Percentiles rank a stretch among this genome's conserved stretches.
Conservation (phyloP, 2,113 vertebrate species). For the Hoplias malabaricus region DNA sequence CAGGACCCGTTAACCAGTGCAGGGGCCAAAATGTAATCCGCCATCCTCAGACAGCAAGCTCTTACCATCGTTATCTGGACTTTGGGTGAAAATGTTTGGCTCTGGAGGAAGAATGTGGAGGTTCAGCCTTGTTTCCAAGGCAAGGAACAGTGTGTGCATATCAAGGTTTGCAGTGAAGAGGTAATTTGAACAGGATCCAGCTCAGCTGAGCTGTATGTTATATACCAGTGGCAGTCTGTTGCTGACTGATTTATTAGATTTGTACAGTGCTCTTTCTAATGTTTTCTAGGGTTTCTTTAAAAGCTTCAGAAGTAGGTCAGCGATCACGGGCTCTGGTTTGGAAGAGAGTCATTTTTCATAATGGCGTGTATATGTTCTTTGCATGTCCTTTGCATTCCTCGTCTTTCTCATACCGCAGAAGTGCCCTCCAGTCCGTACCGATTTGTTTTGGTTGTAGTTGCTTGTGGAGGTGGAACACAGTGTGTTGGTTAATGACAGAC, state of each 20-base stretch:
- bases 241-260: background rate
- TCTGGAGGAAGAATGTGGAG: conserved; percentile 32
- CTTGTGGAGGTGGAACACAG: background rate
- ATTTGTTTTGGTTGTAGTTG: conserved; percentile 13
- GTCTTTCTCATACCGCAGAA: background rate
- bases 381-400: background rate
- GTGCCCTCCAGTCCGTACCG: background rate
- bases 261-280: background rate
- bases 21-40: background rate
- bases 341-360: background rate
- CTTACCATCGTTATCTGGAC: conserved; percentile 13
- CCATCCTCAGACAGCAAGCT: background rate
- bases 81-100: conserved; percentile 38
- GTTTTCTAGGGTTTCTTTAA: background rate
- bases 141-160: conserved; percentile 45
- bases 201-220: conserved; percentile 1
- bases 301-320: background rate
- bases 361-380: background rate
- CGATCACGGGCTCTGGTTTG: background rate
- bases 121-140: conserved; percentile 52
- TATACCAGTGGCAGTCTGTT: background rate
- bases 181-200: conserved; percentile 9
- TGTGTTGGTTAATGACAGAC: conserved; percentile 50
- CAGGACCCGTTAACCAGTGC: background rate
- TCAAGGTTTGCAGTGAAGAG: conserved; percentile 42